Base-by-base conservation (phyloP, 2,888 invertebrate genomes). In the Macrophya alboannulata region DNA sequence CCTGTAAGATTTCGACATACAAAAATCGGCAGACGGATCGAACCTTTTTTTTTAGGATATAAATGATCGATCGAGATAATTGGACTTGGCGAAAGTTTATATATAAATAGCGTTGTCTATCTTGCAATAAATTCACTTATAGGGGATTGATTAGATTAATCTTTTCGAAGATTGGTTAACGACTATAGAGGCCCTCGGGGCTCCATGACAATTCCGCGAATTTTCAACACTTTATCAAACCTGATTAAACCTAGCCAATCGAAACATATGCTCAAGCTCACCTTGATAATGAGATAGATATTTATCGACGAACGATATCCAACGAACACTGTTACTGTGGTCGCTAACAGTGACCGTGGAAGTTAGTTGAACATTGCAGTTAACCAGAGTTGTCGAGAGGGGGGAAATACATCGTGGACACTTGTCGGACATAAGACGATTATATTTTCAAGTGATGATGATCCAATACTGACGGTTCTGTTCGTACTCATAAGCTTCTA, bases 221-320 rank as follows among this genome's bases (percentile, higher is more conserved):
- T 43, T 72, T 72, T 9, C 6, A 72, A n/a, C 9, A 72, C 43
- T 45, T 74, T 74, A 74, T 74, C 72, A 12, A 21, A 9, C 72
- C 72, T 74, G 45, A 43, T 74, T 4, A 74, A 45, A 3, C 6
- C 6, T n/a, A 21, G 21, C 72, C 72, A 74, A 74, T 74, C 45
- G n/a, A 74, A 74, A 74, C n/a, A 74, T n/a, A n/a, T 45, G 43
- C 43, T 21, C 72, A 25, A 21, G 10, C 72, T n/a, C 45, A 45
- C 21, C 21, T 45, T 21, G 72, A 74, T 74, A 21, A 45, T 15
- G 4, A 17, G 5, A 17, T 17, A 31, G 37, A 68, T 68, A 68
- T 68, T 74, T 74, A 74, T 74, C 43, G 21, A 43, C 21, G 2
- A 43, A 25, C 43, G 72, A 74, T 74, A 68, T 37, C 68, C 8